Base-by-base conservation (phyloP, 1,140 invertebrate genomes). In the Galleria mellonella region DNA sequence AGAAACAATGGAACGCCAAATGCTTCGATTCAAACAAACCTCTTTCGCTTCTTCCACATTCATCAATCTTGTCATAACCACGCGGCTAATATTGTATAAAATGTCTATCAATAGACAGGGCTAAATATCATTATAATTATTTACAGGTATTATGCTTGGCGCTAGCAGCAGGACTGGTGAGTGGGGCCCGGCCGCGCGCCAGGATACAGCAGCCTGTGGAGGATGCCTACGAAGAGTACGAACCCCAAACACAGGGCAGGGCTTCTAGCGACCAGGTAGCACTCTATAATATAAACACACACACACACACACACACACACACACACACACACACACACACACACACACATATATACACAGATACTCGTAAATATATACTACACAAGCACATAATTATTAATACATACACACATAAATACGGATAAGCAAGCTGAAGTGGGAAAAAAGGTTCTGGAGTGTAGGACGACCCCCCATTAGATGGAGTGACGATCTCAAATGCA, bases 121-220 rank as follows among this genome's bases (percentile, higher is more conserved):
- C 38, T 23, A 35, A 11, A 35, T 35, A 36, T 44, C 32, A 10
- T 27, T 44, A 15, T 23, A 3, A 6, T 23, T 23, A 23, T 23
- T 75, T 77, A 0, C 70, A 83, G 76, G 56, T 82, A 37, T 46
- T 83, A 42, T 81, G 75, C 56, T 42, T 78, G 14, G 54, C 75
- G 43, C 33, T 77, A 13, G 62, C 64, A 12, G 58, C 62, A 32
- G 67, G 67, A 32, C 42, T 74, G 57, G 75, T 59, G 23, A 64
- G 44, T 5, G 58, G 55, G 1, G 65, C 79, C 4, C 63, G 79
- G 5, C 51, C 70, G 0, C 57, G 79, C 5, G 73, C 69, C 0
- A 49, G 79, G 1, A 50, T 69, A 37, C 75, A 75, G 49, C 72
- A 72, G 51, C 70, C 58, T 1, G 51, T 69, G 1, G 70, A 70